phyloP scores from a whole-genome alignment of 2,113 vertebrate species.

The Ptilonorhynchus violaceus region DNA sequence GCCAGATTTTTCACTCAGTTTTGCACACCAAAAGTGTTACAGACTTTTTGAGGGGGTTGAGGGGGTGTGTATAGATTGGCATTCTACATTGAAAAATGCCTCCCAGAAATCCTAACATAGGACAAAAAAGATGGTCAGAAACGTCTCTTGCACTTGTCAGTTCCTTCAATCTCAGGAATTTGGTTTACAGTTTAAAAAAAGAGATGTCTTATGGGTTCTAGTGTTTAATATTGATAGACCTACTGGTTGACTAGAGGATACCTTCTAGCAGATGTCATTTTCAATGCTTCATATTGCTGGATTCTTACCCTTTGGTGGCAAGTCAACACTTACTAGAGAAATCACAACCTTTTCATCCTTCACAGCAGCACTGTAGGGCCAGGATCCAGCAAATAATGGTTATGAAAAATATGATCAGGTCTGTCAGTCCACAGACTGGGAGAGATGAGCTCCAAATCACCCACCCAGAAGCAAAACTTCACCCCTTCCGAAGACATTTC shows the following conservation, averaged over 20 bases:
- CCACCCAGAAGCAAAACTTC: not conserved
- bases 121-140: not conserved
- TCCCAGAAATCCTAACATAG: not conserved
- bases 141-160: not conserved
- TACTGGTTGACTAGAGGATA: constrained; percentile 35
- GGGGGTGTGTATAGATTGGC: not conserved
- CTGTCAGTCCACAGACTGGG: not conserved
- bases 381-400: not conserved
- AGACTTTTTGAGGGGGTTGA: rapidly evolving
- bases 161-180: not conserved
- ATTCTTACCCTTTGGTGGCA: not conserved
- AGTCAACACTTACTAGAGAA: not conserved
- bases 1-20: not conserved
- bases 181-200: not conserved
- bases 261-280: constrained; percentile 17
- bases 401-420: not conserved
- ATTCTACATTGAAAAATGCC: not conserved
- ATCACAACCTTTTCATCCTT: constrained; percentile 13
- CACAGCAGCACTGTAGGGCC: not conserved
- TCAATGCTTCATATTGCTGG: not conserved
- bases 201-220: not conserved
- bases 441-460: not conserved
- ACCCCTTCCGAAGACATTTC: not conserved
- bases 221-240: constrained; percentile 22
- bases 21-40: not conserved